Conservation (phyloP, 92 coral and sea anemone species). For the Hydrozoanthus gracilis region DNA sequence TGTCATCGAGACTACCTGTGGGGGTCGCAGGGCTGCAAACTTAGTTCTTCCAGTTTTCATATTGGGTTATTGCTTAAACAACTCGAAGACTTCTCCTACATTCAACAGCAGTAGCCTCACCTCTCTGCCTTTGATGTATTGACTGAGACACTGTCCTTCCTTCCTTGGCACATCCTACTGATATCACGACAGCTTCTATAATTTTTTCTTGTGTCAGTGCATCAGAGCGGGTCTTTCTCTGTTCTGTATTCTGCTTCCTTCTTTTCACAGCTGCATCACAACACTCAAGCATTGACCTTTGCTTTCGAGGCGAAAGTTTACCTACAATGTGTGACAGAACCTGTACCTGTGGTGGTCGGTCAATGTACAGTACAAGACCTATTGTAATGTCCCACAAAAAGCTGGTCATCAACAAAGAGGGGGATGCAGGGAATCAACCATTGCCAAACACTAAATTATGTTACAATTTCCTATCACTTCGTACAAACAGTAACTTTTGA, state of each 20-base stretch:
- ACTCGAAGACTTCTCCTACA: conserved; percentile 44
- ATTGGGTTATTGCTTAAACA: conserved; percentile 37
- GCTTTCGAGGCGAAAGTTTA: conserved; percentile 48
- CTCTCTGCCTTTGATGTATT: too few relatives aligned
- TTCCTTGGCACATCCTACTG: too few relatives aligned
- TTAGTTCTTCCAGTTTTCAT: conserved; percentile 52
- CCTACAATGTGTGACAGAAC: conserved; percentile 54
- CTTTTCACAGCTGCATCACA: conserved; percentile 53
- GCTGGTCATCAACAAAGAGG: too few relatives aligned
- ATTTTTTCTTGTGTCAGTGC: conserved; percentile 47
- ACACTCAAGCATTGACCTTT: conserved; percentile 48
- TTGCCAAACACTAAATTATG: too few relatives aligned
- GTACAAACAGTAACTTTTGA: too few relatives aligned
- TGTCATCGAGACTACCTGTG: conserved; percentile 65
- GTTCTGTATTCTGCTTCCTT: conserved; percentile 41
- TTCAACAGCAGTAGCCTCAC: conserved; percentile 45
- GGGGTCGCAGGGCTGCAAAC: conserved; percentile 59
- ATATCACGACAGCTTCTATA: neutral
- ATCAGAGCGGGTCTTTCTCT: conserved; percentile 57
- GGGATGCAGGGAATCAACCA: too few relatives aligned
- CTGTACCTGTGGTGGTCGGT: too few relatives aligned
- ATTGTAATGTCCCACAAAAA: too few relatives aligned
- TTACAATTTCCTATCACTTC: too few relatives aligned
- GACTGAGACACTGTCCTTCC: too few relatives aligned
- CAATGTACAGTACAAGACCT: too few relatives aligned